Evolutionary conservation across 1,140 invertebrate genomes (phyloP).

Genomic region (Apis cerana): DNA sequence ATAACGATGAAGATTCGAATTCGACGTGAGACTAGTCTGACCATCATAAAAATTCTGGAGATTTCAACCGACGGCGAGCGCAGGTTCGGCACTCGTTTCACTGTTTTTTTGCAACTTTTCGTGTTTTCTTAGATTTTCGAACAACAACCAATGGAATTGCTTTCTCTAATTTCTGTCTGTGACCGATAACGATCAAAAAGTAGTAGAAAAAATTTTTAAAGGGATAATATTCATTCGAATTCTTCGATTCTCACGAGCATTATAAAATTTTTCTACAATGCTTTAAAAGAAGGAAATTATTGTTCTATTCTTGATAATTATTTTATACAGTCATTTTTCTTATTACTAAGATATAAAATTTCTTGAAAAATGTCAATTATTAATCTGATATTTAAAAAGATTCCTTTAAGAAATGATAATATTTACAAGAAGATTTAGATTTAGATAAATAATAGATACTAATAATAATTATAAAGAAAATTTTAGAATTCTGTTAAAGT

Average conservation of each 20-base stretch:
- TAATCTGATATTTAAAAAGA: no score
- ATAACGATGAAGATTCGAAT: background rate
- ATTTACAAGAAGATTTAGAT: background rate
- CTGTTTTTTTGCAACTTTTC: slow-evolving; percentile 29
- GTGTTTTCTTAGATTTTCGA: background rate
- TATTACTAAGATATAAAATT: background rate
- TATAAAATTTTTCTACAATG: background rate
- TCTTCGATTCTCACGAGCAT: background rate
- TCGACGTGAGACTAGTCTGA: background rate
- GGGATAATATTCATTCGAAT: background rate
- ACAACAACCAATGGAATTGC: background rate
- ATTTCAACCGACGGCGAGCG: slow-evolving; percentile 70
- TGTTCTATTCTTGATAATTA: background rate
- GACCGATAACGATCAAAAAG: background rate
- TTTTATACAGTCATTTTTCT: background rate
- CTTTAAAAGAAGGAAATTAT: background rate
- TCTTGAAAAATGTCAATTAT: background rate
- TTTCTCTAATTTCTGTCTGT: background rate
- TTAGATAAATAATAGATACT: background rate
- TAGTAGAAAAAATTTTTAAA: background rate
- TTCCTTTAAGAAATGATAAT: background rate
- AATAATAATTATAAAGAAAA: background rate
- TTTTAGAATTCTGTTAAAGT: background rate
- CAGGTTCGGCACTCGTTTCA: slow-evolving; percentile 8
- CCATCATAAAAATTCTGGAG: slow-evolving; percentile 67